Evolutionary conservation across 2,797 vertebrate genomes (phyloP), one percentile per base, ranked within the genome.

Genomic region (Dromococcyx pavoninus): DNA sequence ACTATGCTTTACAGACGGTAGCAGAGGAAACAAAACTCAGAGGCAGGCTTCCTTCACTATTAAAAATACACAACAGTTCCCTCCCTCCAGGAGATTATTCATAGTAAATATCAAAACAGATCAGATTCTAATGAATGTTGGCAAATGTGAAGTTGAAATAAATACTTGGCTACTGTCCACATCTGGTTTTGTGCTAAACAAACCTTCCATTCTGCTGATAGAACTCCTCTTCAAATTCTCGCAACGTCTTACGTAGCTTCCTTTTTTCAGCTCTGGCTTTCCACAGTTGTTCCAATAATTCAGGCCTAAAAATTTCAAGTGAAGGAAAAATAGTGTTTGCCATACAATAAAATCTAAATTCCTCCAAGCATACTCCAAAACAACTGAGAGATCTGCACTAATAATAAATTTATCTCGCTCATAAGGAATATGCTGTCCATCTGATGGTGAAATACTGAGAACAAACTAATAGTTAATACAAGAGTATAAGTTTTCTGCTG

Each of bases 211-310:
- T 99, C 97, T 98, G 99, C 96, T 99, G 98, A 98, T 99, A 99
- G 97, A 99, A 99, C 37, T 98, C 98, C 69, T 99, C 99, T 97
- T 99, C 99, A 97, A 99, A 99, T 96, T 99, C 99, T 86, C 98
- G 97, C 95, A 99, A 98, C 61, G 98, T 99, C 98, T 98, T 99
- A 91, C 99, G 98, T 95, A 99, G 98, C 89, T 99, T 99, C 98
- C 99, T 99, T 97, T 99, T 99, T 97, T 99, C 99, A 93, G 99
- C 99, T 98, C 99, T 98, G 94, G 99, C 98, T 97, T 99, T 99
- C 99, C 99, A 99, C 97, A 99, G 98, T 97, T 99, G 99, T 97
- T 99, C 99, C 97, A 99, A 95, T 97, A 99, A 98, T 98, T 99
- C 99, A 85, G 99, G 99, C 99, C 99, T 99, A 96, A 88, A 95